phyloP scores from a whole-genome alignment of 2,113 vertebrate species.

The Mormyrus lacerda region DNA sequence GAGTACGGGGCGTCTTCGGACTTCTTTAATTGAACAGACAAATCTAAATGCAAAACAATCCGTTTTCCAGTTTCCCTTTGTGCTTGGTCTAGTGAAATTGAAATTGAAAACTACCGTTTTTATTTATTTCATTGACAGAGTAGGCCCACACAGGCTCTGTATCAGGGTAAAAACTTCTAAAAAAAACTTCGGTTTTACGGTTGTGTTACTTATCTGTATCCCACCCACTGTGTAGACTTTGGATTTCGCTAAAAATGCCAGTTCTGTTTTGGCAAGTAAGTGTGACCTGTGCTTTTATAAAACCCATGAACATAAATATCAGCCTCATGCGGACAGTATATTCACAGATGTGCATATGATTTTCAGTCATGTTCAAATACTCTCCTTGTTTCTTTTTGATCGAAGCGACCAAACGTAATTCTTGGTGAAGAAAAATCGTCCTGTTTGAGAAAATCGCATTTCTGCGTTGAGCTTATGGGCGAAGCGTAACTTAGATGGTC shows the following conservation, averaged over 20 bases:
- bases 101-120: not conserved
- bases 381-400: not conserved
- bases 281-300: not conserved
- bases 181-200: not conserved
- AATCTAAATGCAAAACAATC: not conserved
- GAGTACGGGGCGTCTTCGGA: not conserved
- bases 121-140: not conserved
- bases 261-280: not conserved
- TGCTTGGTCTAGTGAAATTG: not conserved
- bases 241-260: not conserved
- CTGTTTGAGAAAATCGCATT: not conserved
- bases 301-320: not conserved
- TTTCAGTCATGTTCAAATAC: not conserved
- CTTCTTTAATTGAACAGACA: not conserved
- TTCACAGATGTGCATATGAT: not conserved
- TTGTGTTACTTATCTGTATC: not conserved
- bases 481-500: not conserved
- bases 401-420: not conserved
- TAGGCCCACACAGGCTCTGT: not conserved
- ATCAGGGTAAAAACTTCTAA: not conserved
- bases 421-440: not conserved
- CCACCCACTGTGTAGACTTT: not conserved
- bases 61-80: not conserved
- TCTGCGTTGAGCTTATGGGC: not conserved
- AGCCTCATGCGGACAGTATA: not conserved